Evolutionary conservation across 2,797 vertebrate genomes (phyloP).

Genomic region (Apodemus agrarius): DNA sequence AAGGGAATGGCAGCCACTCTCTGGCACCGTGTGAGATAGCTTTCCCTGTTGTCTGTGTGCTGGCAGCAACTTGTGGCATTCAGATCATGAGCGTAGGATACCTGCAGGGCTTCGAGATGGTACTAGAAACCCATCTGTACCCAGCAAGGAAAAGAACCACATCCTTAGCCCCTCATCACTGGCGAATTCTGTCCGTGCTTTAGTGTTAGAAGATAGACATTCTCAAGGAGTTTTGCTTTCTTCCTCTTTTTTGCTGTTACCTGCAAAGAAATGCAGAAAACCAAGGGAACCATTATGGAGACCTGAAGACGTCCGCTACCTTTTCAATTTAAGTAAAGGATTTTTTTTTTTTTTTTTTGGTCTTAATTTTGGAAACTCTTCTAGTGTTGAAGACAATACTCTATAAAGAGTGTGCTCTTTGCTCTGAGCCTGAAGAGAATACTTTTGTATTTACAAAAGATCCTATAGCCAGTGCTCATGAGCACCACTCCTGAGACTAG

Average conservation of each 20-base stretch:
- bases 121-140: neutral
- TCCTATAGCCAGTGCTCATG: neutral
- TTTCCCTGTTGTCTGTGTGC: constrained; percentile 2
- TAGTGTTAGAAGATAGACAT: neutral
- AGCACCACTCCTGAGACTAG: neutral
- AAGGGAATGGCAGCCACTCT: constrained; percentile 45
- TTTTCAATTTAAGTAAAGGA: constrained; percentile 24
- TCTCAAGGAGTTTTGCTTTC: neutral
- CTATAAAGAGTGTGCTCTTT: neutral
- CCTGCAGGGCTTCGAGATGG: neutral
- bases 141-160: neutral
- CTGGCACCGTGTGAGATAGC: neutral
- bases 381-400: neutral
- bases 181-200: neutral
- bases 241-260: constrained; percentile 38
- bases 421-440: neutral
- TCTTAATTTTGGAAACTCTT: constrained; percentile 2
- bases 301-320: neutral
- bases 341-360: too few relatives aligned
- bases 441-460: neutral
- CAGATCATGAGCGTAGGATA: neutral
- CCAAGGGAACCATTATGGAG: neutral
- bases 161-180: neutral
- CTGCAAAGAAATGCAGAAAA: neutral
- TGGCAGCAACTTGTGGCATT: constrained; percentile 15